These are phyloP conservation scores for Brachionus sp. DNA, from an alignment of 1,140 invertebrate species.

Conservation along the genomic window DNA sequence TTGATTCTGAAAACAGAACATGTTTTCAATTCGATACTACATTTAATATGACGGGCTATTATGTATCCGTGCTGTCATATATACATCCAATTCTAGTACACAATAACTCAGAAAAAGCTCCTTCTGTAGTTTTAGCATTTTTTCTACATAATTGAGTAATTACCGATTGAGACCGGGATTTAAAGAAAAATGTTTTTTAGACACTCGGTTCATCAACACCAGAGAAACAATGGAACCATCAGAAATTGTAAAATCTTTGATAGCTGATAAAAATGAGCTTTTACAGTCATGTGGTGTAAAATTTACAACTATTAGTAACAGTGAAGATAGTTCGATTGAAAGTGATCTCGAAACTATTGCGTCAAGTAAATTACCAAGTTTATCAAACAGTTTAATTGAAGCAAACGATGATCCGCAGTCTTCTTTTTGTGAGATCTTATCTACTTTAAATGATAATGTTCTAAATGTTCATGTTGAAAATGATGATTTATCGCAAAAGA, in stretches of 20 bases:
- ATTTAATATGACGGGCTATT: neutral
- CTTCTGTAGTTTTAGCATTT: neutral
- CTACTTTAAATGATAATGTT: neutral
- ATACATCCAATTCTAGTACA: neutral
- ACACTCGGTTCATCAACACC: neutral
- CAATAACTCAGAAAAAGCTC: neutral
- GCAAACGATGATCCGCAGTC: neutral
- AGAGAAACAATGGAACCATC: neutral
- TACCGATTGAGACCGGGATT: neutral
- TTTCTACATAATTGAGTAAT: neutral
- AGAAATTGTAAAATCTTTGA: neutral
- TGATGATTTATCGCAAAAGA: neutral
- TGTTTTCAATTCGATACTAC: too few species aligned
- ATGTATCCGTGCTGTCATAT: conserved; percentile 11
- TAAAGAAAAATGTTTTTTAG: neutral
- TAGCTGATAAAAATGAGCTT: neutral
- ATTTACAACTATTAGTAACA: neutral
- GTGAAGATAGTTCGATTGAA: neutral
- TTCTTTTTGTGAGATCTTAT: neutral
- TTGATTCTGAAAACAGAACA: too few species aligned
- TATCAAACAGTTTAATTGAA: neutral
- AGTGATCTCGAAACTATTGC: neutral
- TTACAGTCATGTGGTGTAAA: neutral
- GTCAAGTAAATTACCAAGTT: neutral
- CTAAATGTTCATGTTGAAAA: neutral